Evolutionary conservation across 2,113 vertebrate genomes (phyloP), one percentile per base, ranked within the genome.

Genomic region (Engystomops pustulosus): DNA sequence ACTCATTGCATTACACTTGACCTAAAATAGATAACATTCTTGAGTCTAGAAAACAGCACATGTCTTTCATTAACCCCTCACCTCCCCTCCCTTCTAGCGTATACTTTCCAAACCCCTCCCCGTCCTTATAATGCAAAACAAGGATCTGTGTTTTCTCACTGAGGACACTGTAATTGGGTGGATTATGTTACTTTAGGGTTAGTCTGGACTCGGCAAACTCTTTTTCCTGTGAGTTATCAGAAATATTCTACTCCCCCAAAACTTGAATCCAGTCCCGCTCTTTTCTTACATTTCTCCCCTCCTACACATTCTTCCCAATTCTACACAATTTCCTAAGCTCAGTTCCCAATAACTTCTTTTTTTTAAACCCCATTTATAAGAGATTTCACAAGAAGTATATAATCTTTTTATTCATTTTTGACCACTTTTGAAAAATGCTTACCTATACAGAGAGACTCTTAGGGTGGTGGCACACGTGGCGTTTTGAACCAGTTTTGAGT

Each of bases 61-160:
- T 83, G 81, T 75, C 81, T 76, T 30, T 83, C 44, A 83, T 83
- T 83, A 83, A 83, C 55, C 70, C 80, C 55, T 76, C 55, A 65
- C 53, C 81, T 62, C 51, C 51, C 36, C 41, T 34, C 71, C 71
- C 30, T 27, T 32, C 18, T 17, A 32, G 60, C 11, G 11, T 76
- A 75, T 30, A 44, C 36, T 76, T 75, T 76, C 36, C 25, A 32
- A 76, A 62, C 30, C 55, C 53, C 44, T 34, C 70, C 55, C n/a
- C 18, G 10, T 51, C 17, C 12, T 60, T 15, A 60, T 82, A 49
- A 45, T 76, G 53, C 81, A 49, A 60, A 65, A 30, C 41, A 62
- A 32, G 38, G 71, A 7, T 83, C 81, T 83, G 81, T 30, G 41
- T 38, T 65, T 27, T 83, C 53, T 83, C 81, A 75, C 34, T 58